A percentile compares a stretch with the other conserved stretches of the same genome.
These are phyloP conservation scores for Muschampia plurimacula DNA, from an alignment of 2,888 invertebrate genomes.

Conservation along the genomic window DNA sequence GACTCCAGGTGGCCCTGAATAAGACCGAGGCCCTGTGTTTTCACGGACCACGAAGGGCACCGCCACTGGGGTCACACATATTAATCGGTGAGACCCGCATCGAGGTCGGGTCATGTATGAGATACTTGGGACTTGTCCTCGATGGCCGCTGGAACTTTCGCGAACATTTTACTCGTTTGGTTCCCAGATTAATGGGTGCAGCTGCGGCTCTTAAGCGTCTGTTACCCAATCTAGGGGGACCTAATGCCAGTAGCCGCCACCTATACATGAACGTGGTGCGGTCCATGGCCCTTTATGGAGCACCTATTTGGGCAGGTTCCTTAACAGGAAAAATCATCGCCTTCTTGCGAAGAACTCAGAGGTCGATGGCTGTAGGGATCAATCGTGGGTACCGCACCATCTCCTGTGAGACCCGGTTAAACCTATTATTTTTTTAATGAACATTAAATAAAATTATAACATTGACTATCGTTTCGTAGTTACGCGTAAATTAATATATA, in stretches of 20 bases:
- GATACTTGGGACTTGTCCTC: conserved; percentile 27
- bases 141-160: conserved; percentile 31
- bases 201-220: conserved; percentile 22
- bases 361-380: no score
- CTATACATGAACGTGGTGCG: conserved; percentile 19
- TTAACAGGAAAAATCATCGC: no score
- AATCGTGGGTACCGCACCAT: no score
- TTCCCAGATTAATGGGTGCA: background rate
- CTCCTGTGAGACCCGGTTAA: no score
- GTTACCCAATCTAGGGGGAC: conserved; percentile 32
- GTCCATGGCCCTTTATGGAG: conserved; percentile 25
- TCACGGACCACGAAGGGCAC: conserved; percentile 33
- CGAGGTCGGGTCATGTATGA: conserved; percentile 1
- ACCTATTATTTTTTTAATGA: no score
- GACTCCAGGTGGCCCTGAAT: no score
- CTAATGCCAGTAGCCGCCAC: conserved; percentile 13
- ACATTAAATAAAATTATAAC: no score
- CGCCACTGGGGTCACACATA: conserved; percentile 18
- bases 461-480: no score
- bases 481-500: background rate
- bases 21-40: conserved; percentile 33
- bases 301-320: background rate
- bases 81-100: conserved; percentile 27
- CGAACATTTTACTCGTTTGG: conserved; percentile 8
- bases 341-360: no score